These are phyloP conservation scores for Paratrypauchen microcephalus DNA, from an alignment of 2,797 vertebrate genomes.

Conservation along the genomic window DNA sequence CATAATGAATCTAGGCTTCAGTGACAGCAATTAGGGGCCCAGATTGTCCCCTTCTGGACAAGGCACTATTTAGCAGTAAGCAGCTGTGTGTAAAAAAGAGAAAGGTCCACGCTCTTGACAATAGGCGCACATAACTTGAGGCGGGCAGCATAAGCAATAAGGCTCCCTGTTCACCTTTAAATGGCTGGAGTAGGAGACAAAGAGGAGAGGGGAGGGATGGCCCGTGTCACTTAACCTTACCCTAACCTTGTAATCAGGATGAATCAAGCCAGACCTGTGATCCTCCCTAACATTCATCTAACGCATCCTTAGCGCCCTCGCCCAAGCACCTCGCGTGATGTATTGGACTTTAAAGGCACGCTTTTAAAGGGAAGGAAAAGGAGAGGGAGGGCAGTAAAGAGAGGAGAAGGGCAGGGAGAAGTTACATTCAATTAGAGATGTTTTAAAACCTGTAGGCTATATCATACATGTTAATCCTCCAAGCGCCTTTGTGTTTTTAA, in stretches of 20 bases:
- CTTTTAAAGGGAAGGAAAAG: not conserved
- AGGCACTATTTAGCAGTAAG: conserved; percentile 99
- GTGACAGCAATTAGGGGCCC: conserved; percentile 99
- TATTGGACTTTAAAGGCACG: conserved; percentile 1
- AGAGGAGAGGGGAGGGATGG: conserved; percentile 48
- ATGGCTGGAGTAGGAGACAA: conserved; percentile 53
- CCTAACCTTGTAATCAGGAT: conserved; percentile 78
- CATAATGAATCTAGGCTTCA: conserved; percentile 99
- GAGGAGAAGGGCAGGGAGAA: not conserved
- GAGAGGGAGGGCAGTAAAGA: not conserved
- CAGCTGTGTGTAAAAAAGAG: conserved; percentile 93
- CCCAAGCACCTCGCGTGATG: conserved; percentile 6
- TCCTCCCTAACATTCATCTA: conserved; percentile 59
- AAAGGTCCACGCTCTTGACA: conserved; percentile 96
- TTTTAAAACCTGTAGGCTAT: not conserved
- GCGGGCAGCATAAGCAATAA: conserved; percentile 68
- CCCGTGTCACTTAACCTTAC: conserved; percentile 79
- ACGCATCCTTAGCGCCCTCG: conserved; percentile 14
- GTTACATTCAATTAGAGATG: not conserved
- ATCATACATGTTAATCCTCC: not conserved
- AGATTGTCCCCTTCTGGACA: conserved; percentile 99
- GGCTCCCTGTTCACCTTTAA: conserved; percentile 75
- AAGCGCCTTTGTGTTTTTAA: too few relatives aligned
- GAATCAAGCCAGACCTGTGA: conserved; percentile 73
- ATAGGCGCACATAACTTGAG: conserved; percentile 89